Conservation (phyloP, 2,888 invertebrate species). For the Actias luna region DNA sequence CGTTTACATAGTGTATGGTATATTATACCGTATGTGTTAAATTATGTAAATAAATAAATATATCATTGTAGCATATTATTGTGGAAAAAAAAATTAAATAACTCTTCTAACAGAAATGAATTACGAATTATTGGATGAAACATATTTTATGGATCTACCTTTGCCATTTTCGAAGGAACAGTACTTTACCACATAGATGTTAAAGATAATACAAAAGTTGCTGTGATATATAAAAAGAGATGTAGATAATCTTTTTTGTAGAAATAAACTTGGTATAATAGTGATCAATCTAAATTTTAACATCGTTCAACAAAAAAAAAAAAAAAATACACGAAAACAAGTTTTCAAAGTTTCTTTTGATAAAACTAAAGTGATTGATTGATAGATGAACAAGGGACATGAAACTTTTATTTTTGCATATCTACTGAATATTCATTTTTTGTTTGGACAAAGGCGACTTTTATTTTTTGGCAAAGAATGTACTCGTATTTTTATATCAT, state of each 20-base stretch:
- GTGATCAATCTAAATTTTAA: slow-evolving; percentile 19
- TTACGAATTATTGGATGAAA: too few relatives aligned
- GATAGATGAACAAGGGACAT: neutral
- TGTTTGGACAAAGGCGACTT: neutral
- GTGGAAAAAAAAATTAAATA: too few relatives aligned
- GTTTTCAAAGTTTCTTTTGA: neutral
- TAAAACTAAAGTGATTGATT: neutral
- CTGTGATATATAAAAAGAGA: neutral
- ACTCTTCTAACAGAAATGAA: too few relatives aligned
- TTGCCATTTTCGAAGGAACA: too few relatives aligned
- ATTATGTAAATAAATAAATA: too few relatives aligned
- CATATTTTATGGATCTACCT: too few relatives aligned
- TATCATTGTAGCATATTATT: too few relatives aligned
- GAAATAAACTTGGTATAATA: slow-evolving; percentile 10
- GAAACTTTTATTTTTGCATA: neutral
- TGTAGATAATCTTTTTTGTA: neutral
- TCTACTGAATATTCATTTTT: neutral
- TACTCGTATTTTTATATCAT: too few relatives aligned
- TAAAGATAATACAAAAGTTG: neutral
- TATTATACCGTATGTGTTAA: too few relatives aligned
- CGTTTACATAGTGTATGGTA: too few relatives aligned
- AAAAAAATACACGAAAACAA: neutral
- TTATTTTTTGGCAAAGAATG: too few relatives aligned
- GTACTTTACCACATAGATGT: too few relatives aligned
- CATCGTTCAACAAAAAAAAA: neutral